phyloP scores from a whole-genome alignment of 2,797 vertebrate species.

The Acipenser transmontanus region DNA sequence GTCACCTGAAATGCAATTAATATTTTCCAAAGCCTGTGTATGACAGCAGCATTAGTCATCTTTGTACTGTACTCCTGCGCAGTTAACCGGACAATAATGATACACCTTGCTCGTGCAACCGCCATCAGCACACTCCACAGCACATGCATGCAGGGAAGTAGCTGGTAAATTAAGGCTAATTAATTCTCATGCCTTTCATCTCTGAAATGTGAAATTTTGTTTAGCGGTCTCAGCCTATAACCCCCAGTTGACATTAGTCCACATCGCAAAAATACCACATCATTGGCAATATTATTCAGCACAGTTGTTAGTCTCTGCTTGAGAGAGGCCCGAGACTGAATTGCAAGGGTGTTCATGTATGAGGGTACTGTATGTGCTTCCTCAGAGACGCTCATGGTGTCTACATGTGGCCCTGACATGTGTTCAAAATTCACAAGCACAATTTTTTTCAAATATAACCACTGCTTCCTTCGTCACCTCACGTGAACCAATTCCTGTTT shows the following conservation, averaged over 20 bases:
- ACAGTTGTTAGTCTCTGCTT: no score
- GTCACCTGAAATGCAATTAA: no score
- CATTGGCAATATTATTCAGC: no score
- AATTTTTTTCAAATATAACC: not conserved
- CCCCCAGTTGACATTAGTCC: no score
- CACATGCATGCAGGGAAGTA: slow-evolving; percentile 8
- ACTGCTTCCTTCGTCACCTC: slow-evolving; percentile 20
- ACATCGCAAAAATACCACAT: no score
- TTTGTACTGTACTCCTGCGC: slow-evolving; percentile 15
- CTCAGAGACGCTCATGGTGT: not conserved
- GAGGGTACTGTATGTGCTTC: no score
- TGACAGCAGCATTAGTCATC: slow-evolving; percentile 38
- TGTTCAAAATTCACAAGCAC: not conserved
- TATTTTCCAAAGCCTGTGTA: not conserved
- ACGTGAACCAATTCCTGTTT: slow-evolving; percentile 30
- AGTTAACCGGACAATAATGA: not conserved
- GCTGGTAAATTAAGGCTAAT: not conserved
- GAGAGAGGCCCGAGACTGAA: no score
- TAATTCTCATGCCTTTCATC: no score
- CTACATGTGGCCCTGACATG: not conserved
- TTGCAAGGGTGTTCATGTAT: no score
- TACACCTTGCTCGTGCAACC: slow-evolving; percentile 21
- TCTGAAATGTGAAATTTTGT: no score
- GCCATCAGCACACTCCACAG: not conserved
- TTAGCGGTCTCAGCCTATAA: no score